phyloP scores from a whole-genome alignment of 1,140 invertebrate genomes.

The Sarcophaga bullata region DNA sequence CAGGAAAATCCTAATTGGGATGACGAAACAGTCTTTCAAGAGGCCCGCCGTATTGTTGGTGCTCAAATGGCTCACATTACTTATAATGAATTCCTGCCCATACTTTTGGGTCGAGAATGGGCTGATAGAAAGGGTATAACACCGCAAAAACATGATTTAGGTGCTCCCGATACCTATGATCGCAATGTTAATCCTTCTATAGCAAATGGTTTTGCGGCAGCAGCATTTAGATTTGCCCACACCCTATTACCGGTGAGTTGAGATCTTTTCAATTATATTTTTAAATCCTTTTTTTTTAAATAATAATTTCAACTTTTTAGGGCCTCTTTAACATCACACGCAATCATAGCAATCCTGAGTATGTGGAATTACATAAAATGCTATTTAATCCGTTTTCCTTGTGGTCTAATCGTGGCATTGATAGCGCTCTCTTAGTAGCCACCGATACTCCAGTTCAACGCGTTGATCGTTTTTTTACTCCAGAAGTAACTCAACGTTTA shows the following conservation, averaged over 20 bases:
- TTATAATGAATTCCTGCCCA: slow-evolving; percentile 88
- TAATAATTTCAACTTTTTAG: slow-evolving; percentile 29
- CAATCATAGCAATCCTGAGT: slow-evolving; percentile 71
- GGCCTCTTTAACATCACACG: slow-evolving; percentile 76
- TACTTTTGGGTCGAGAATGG: slow-evolving; percentile 77
- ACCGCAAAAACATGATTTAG: slow-evolving; percentile 62
- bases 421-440: slow-evolving; percentile 72
- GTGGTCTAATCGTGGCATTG: slow-evolving; percentile 72
- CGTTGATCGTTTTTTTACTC: slow-evolving; percentile 75
- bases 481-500: slow-evolving; percentile 72
- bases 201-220: slow-evolving; percentile 90
- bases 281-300: slow-evolving; percentile 32
- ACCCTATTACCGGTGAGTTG: slow-evolving; percentile 76
- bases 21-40: slow-evolving; percentile 84
- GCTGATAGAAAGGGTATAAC: slow-evolving; percentile 72
- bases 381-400: slow-evolving; percentile 84
- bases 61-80: slow-evolving; percentile 89
- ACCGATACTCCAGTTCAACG: slow-evolving; percentile 75
- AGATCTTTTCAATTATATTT: neutral
- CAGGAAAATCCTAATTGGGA: slow-evolving; percentile 83
- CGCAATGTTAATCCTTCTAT: slow-evolving; percentile 80
- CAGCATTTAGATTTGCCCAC: slow-evolving; percentile 93
- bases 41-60: slow-evolving; percentile 80
- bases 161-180: slow-evolving; percentile 73
- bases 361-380: slow-evolving; percentile 80